phyloP scores from a whole-genome alignment of 1,140 invertebrate genomes.

The Euura lappo region DNA sequence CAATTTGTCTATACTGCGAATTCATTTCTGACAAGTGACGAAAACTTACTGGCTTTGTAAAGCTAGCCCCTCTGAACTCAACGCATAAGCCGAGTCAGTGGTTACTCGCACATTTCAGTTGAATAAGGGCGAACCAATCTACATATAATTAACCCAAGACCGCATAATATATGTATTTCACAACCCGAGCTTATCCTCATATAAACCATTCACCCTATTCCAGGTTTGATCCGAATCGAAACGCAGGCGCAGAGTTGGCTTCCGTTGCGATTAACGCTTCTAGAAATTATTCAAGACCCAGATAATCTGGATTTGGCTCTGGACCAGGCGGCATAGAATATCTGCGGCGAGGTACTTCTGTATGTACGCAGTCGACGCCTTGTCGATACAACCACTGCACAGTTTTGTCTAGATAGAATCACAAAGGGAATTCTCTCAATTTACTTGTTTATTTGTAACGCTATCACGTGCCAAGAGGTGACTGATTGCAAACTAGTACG shows the following conservation, averaged over 20 bases:
- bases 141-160: conserved; percentile 1
- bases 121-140: conserved; percentile 5
- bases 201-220: neutral
- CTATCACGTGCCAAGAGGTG: too few relatives aligned
- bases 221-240: neutral
- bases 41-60: too few relatives aligned
- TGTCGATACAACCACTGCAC: too few relatives aligned
- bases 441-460: too few relatives aligned
- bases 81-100: neutral
- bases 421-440: too few relatives aligned
- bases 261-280: neutral
- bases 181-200: neutral
- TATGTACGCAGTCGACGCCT: neutral
- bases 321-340: neutral
- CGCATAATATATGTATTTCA: neutral
- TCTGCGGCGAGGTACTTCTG: neutral
- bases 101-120: conserved; percentile 2
- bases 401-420: too few relatives aligned
- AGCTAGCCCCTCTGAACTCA: too few relatives aligned
- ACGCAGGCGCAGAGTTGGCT: neutral
- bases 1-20: too few relatives aligned
- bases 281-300: conserved; percentile 1
- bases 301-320: conserved; percentile 5
- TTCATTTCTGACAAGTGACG: too few relatives aligned
- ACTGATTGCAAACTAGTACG: too few relatives aligned